phyloP scores from a whole-genome alignment of 2,888 invertebrate species.

The Eupithecia centaureata region DNA sequence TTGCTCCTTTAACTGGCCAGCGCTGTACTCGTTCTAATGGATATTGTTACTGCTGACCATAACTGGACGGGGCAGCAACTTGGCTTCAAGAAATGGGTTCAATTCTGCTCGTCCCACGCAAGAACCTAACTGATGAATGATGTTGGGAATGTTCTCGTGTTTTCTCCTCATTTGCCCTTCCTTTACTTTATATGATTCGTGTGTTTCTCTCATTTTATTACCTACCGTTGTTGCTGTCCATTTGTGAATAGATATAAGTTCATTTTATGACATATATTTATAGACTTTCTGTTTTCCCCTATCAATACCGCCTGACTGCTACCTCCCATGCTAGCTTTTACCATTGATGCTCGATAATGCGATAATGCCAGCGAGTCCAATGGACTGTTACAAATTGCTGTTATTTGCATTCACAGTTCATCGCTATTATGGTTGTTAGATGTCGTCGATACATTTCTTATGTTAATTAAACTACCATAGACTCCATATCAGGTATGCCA shows the following conservation, averaged over 20 bases:
- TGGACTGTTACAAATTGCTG: conserved; percentile 33
- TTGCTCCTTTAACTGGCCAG: conserved; percentile 31
- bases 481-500: conserved; percentile 6
- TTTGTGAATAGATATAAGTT: neutral
- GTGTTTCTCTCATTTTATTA: neutral
- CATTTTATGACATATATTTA: neutral
- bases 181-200: neutral
- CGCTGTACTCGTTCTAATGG: conserved; percentile 33
- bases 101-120: conserved; percentile 26
- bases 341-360: conserved; percentile 32
- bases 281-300: conserved; percentile 13
- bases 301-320: conserved; percentile 1
- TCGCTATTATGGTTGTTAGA: conserved; percentile 17
- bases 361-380: conserved; percentile 36
- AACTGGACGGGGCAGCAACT: conserved; percentile 17
- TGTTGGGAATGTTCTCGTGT: conserved; percentile 2
- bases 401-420: conserved; percentile 39
- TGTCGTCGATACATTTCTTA: conserved; percentile 33
- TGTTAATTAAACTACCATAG: conserved; percentile 28
- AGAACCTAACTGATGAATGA: conserved; percentile 7
- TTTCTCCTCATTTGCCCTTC: conserved; percentile 1
- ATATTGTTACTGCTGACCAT: conserved; percentile 26
- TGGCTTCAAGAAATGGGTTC: conserved; percentile 12
- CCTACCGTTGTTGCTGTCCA: neutral
- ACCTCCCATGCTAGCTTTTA: conserved; percentile 12